Percentiles rank a stretch among this genome's conserved stretches.
Conservation (phyloP, 2,888 invertebrate species). For the Chromoteleia sp. region DNA sequence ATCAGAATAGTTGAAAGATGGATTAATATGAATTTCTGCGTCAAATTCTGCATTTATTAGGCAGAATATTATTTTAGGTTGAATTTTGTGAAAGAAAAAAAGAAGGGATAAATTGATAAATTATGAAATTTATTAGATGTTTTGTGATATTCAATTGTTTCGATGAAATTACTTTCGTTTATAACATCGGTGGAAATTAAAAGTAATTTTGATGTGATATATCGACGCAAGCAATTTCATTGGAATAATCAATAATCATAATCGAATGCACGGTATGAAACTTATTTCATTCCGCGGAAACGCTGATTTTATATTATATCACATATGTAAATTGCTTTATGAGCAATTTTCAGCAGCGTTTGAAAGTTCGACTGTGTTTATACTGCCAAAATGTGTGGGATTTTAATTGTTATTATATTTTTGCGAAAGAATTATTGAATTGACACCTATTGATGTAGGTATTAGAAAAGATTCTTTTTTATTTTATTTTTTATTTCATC, state of each 20-base stretch:
- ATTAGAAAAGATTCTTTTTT: conserved; percentile 16
- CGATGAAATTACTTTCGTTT: conserved; percentile 7
- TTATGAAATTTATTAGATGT: conserved; percentile 20
- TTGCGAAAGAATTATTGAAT: neutral
- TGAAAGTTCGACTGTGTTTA: conserved; percentile 31
- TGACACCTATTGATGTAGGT: conserved; percentile 15
- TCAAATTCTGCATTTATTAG: conserved; percentile 52
- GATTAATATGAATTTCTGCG: conserved; percentile 26
- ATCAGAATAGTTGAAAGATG: conserved; percentile 74
- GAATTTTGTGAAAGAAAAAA: conserved; percentile 20
- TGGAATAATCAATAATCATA: neutral
- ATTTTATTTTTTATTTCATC: conserved; percentile 2
- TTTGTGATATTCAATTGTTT: conserved; percentile 20
- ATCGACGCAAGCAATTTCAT: conserved; percentile 8
- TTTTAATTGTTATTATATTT: conserved; percentile 21
- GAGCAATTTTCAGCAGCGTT: conserved; percentile 15
- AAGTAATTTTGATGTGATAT: conserved; percentile 8
- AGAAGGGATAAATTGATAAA: neutral
- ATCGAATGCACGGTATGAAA: conserved; percentile 29
- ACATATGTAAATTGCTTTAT: conserved; percentile 1
- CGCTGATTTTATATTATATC: conserved; percentile 18
- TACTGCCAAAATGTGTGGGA: conserved; percentile 44
- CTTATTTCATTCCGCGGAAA: conserved; percentile 33
- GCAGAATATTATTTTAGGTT: conserved; percentile 46
- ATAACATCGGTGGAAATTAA: conserved; percentile 6